phyloP scores from a whole-genome alignment of 2,888 invertebrate species.

The Teinopalpus imperialis region DNA sequence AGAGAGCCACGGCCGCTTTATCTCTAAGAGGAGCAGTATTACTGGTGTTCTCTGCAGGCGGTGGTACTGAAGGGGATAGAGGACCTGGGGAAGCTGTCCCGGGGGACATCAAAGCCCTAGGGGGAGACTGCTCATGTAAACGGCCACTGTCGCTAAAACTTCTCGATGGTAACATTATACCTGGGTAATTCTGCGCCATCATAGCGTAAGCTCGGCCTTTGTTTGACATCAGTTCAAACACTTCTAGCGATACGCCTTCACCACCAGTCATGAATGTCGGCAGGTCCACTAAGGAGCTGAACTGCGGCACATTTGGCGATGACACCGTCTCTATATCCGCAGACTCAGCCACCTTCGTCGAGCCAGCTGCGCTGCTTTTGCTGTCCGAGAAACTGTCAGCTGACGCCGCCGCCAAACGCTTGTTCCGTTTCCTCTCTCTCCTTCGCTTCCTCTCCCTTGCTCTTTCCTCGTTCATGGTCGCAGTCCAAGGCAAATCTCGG shows the following conservation, averaged over 20 bases:
- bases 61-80: conserved; percentile 50
- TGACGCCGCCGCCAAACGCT: conserved; percentile 84
- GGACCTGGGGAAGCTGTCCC: conserved; percentile 46
- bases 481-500: conserved; percentile 84
- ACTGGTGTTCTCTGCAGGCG: conserved; percentile 36
- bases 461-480: conserved; percentile 82
- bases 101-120: conserved; percentile 55
- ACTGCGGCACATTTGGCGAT: conserved; percentile 76
- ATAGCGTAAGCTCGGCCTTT: conserved; percentile 87
- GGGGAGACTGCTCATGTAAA: conserved; percentile 65
- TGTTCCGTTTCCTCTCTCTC: conserved; percentile 80
- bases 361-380: conserved; percentile 85
- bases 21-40: conserved; percentile 49
- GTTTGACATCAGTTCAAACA: conserved; percentile 86
- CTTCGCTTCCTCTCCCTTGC: conserved; percentile 84
- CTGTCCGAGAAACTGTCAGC: conserved; percentile 87
- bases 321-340: conserved; percentile 61
- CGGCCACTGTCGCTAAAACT: conserved; percentile 86
- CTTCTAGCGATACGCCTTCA: conserved; percentile 89
- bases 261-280: conserved; percentile 92
- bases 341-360: conserved; percentile 63
- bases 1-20: conserved; percentile 78
- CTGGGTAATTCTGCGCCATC: conserved; percentile 88
- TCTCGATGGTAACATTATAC: conserved; percentile 85
- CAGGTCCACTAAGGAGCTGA: conserved; percentile 91